phyloP scores from a whole-genome alignment of 2,888 invertebrate species.

The Dryocosmus kuriphilus region DNA sequence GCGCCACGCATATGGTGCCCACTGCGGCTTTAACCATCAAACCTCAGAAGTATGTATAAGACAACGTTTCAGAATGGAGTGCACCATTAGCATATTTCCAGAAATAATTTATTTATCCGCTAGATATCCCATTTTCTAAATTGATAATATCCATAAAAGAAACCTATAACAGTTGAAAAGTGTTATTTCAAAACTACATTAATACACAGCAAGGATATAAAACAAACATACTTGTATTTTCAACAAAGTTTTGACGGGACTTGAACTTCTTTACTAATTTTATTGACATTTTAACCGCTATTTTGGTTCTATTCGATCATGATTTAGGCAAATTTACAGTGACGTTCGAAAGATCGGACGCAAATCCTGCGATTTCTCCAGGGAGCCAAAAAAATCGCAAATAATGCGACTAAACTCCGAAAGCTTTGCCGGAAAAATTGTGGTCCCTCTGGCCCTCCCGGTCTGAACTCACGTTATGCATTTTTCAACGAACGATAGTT shows the following conservation, averaged over 20 bases:
- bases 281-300: constrained; percentile 53
- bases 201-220: no score
- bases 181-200: not conserved
- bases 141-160: not conserved
- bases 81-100: constrained; percentile 29
- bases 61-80: constrained; percentile 21
- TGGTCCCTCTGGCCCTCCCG: constrained; percentile 52
- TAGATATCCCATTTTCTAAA: not conserved
- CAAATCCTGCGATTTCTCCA: constrained; percentile 75
- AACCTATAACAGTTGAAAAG: not conserved
- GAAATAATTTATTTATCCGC: constrained; percentile 27
- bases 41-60: constrained; percentile 9
- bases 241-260: not conserved
- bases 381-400: constrained; percentile 72
- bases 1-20: constrained; percentile 53
- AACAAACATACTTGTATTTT: not conserved
- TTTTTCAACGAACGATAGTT: constrained; percentile 47
- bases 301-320: constrained; percentile 53
- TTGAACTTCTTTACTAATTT: not conserved
- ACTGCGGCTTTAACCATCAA: constrained; percentile 40
- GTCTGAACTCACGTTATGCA: constrained; percentile 41
- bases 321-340: constrained; percentile 62
- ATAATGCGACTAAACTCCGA: constrained; percentile 69
- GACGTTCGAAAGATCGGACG: constrained; percentile 65
- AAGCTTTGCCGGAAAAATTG: constrained; percentile 62